Base-by-base conservation (phyloP, 2,797 vertebrate species). In the Platyrinchus mystaceus region DNA sequence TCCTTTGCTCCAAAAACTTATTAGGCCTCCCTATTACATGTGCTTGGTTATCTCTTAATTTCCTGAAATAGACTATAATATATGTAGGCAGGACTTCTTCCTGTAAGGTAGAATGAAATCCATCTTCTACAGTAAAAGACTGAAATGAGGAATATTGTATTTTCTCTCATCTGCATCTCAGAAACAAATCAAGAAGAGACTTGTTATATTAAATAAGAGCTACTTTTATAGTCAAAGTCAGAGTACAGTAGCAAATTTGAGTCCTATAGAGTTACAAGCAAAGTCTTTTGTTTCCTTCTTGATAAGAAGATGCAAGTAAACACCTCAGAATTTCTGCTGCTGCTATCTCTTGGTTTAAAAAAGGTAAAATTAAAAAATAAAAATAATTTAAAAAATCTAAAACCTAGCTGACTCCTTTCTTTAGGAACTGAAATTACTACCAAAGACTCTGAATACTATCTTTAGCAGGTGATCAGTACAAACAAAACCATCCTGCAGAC, bases 11-110 rank as follows among this genome's bases (percentile, higher is more conserved):
- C 84, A 94, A 96, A 74, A 82, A 94, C 85, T 83, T 92, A 89
- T 90, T 97, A 96, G 82, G 81, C 81, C 91, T 97, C 79, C 81
- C 84, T 95, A 86, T 83, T 80, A 94, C 66, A 95, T 90, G 93
- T 82, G 90, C 63, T 97, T 94, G 94, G 74, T 43, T 64, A 92
- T 95, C 86, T 96, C 93, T 94, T 84, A 70, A 94, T 94, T 96
- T 96, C 94, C 95, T 95, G 96, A 97, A 96, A 95, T 34, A 96
- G 68, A 88, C 62, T 84, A 80, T 84, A 97, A 90, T 92, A 95
- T 63, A 89, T 53, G 93, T 80, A 96, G 83, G 81, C 87, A 96
- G 93, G 92, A 93, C 14, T 12, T 75, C 62, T 76, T 87, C 92
- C 85, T 78, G 76, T 59, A 93, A 77, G 39, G 84, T 80, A 95